Evolutionary conservation across 2,888 invertebrate species (phyloP).

Genomic region (Itoplectis maculator): DNA sequence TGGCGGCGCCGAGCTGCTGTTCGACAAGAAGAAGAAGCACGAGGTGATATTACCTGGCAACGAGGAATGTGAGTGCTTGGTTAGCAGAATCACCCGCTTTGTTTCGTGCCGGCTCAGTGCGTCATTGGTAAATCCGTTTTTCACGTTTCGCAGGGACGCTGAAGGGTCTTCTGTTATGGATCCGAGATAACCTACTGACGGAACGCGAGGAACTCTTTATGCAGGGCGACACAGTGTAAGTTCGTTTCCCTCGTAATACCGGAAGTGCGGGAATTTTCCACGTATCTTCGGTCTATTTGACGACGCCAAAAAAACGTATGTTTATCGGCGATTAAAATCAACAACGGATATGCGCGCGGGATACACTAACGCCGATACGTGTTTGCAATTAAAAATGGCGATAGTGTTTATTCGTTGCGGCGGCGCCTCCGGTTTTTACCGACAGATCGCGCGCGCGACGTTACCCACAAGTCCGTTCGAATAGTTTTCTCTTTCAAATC

Average conservation of each 20-base stretch:
- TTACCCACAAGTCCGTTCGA: constrained; percentile 11
- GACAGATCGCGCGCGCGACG: constrained; percentile 10
- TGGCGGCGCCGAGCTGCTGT: constrained; percentile 96
- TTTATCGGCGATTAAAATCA: constrained; percentile 19
- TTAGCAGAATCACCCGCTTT: neutral
- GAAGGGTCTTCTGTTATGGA: constrained; percentile 91
- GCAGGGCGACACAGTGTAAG: constrained; percentile 86
- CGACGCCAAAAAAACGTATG: constrained; percentile 7
- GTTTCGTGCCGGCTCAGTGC: neutral
- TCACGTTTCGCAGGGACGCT: constrained; percentile 88
- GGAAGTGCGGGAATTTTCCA: constrained; percentile 19
- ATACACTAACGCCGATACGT: constrained; percentile 15
- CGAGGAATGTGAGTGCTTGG: constrained; percentile 85
- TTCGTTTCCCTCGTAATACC: constrained; percentile 69
- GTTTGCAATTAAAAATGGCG: constrained; percentile 49
- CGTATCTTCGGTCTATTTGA: constrained; percentile 6
- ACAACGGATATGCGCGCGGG: constrained; percentile 45
- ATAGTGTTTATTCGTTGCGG: neutral
- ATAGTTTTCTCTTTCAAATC: neutral
- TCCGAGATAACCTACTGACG: constrained; percentile 92
- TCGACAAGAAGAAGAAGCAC: constrained; percentile 92
- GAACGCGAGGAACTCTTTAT: constrained; percentile 91
- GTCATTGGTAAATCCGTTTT: constrained; percentile 42
- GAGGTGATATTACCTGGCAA: constrained; percentile 87
- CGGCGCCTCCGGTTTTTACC: constrained; percentile 14